Conservation (phyloP, 2,888 invertebrate species). For the Agrilus biguttatus region DNA sequence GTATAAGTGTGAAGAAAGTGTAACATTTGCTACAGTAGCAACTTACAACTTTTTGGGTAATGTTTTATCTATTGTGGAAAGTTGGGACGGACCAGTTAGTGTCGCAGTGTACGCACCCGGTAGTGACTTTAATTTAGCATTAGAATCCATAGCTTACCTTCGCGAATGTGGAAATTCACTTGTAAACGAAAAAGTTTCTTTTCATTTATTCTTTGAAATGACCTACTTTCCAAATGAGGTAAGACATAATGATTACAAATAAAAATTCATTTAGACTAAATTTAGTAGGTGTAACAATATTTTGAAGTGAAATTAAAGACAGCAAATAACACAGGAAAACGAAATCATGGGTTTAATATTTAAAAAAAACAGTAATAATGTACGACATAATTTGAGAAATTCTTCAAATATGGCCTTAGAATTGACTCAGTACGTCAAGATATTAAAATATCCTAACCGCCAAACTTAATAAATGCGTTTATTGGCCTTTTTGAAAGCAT, state of each 20-base stretch:
- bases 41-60: not conserved
- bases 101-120: not conserved
- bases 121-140: not conserved
- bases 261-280: no score
- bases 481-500: no score
- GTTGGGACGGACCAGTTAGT: conserved; percentile 1
- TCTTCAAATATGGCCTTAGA: no score
- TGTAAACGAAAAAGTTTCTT: conserved; percentile 1
- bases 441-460: no score
- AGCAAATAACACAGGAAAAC: no score
- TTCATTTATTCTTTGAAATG: not conserved
- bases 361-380: no score
- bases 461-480: no score
- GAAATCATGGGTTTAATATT: no score
- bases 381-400: no score
- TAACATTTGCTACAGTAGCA: not conserved
- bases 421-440: no score
- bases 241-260: not conserved
- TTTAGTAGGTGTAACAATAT: no score
- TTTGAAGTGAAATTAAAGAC: no score
- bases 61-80: not conserved
- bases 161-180: not conserved
- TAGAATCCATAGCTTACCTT: not conserved
- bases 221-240: not conserved
- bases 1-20: not conserved